A percentile compares a stretch with the other conserved stretches of the same genome.
phyloP scores from a whole-genome alignment of 2,888 invertebrate genomes.

The Rhagium mordax region DNA sequence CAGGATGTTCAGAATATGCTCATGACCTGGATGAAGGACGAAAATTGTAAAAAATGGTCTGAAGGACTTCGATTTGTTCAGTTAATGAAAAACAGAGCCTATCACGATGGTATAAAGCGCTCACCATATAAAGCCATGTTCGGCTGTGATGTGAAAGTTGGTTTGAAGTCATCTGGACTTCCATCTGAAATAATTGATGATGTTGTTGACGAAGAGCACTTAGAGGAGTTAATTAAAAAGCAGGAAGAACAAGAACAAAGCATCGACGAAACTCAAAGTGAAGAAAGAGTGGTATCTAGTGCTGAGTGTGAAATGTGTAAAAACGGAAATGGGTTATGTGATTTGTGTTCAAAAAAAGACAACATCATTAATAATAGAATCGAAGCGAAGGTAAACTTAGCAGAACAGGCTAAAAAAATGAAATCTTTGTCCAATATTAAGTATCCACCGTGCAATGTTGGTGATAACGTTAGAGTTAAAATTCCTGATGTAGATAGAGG shows the following conservation, averaged over 20 bases:
- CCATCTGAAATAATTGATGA: conserved; percentile 40
- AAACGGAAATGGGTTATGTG: background rate
- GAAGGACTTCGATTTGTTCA: conserved; percentile 66
- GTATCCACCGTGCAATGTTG: too few species aligned
- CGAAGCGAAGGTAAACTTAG: background rate
- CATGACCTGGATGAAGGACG: conserved; percentile 63
- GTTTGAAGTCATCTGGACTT: conserved; percentile 34
- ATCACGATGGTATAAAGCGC: conserved; percentile 60
- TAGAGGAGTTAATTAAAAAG: too few species aligned
- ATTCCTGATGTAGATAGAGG: conserved; percentile 37
- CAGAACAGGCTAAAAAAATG: conserved; percentile 46
- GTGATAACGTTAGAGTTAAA: conserved; percentile 42
- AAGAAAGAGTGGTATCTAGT: conserved; percentile 34
- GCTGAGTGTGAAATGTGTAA: background rate
- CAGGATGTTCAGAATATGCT: conserved; percentile 64
- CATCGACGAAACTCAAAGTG: too few species aligned
- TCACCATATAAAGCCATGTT: conserved; percentile 56
- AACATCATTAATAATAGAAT: background rate
- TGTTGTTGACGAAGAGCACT: too few species aligned
- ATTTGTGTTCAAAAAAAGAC: background rate
- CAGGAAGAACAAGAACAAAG: too few species aligned
- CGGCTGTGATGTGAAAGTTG: conserved; percentile 43
- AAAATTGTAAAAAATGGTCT: conserved; percentile 63
- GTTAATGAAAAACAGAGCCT: conserved; percentile 66
- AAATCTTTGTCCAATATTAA: conserved; percentile 38